Percentiles rank a stretch among this genome's conserved stretches.
phyloP scores from a whole-genome alignment of 2,888 invertebrate species.

The Dexiosoma caninum region DNA sequence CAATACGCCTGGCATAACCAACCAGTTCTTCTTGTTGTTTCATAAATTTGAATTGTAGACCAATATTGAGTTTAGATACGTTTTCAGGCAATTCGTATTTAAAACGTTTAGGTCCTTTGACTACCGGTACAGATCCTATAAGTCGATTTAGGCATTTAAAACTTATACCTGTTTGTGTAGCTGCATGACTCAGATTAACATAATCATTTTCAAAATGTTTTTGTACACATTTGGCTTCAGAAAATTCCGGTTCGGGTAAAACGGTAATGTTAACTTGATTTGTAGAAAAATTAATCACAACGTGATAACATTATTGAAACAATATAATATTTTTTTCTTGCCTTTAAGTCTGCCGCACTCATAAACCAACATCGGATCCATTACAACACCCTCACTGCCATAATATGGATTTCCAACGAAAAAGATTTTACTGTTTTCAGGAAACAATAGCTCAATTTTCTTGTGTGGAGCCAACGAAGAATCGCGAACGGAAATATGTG shows the following conservation, averaged over 20 bases:
- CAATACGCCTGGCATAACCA: conserved; percentile 88
- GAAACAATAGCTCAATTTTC: conserved; percentile 81
- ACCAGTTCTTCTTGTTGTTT: conserved; percentile 87
- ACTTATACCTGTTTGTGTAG: conserved; percentile 80
- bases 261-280: conserved; percentile 73
- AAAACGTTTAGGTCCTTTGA: conserved; percentile 78
- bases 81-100: conserved; percentile 73
- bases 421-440: conserved; percentile 84
- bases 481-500: conserved; percentile 72
- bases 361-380: conserved; percentile 74
- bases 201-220: conserved; percentile 68
- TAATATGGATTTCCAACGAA: conserved; percentile 89
- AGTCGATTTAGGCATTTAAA: conserved; percentile 87
- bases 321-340: conserved; percentile 35
- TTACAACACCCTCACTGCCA: conserved; percentile 87
- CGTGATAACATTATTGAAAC: background rate
- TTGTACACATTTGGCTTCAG: conserved; percentile 68
- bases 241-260: conserved; percentile 72
- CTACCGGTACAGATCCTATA: conserved; percentile 89
- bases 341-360: conserved; percentile 74
- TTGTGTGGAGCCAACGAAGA: conserved; percentile 72
- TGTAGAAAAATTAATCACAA: background rate
- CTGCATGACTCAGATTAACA: conserved; percentile 69
- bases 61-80: conserved; percentile 85
- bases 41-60: conserved; percentile 93